Base-by-base conservation (phyloP, 2,797 vertebrate genomes). In the Anisognathus igniventris region DNA sequence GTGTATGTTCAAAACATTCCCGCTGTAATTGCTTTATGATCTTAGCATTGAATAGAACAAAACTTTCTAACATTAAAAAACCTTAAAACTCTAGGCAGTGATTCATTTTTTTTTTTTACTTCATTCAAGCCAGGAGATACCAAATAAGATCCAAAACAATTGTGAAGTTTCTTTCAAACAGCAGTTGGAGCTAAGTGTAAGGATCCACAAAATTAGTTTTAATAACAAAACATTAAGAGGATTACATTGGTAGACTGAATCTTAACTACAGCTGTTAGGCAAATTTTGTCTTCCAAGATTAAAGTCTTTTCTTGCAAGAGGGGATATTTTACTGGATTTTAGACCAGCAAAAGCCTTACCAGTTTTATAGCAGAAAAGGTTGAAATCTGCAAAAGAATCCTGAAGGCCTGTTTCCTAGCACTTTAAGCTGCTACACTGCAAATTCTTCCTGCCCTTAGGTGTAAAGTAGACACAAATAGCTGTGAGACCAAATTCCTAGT, bases 201-300 rank as follows among this genome's bases (percentile, higher is more conserved):
- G 35, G 18, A 60, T 45, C 7, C 23, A 42, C 19, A 76, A 37
- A 77, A 61, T 8, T 19, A 65, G 23, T 61, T 88, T 31, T 31
- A 75, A 10, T 65, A 68, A 20, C 5, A 44, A 51, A 51, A 13
- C 18, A 24, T 30, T 66, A 12, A 25, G 7, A 33, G 14, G 48
- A 15, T 40, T 40, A 10, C 0, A 2, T 45, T 31, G 10, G 6
- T 66, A 39, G 21, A 20, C 23, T 24, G 3, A 48, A 18, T 33
- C 10, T 66, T 83, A 37, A 23, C 21, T 57, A 4, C 2, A 60
- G 3, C 33, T 71, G 22, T 56, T 81, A 31, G 5, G 15, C 2
- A 53, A 9, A 39, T 74, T 23, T 44, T 68, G 17, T 37, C 27
- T 92, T 86, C 50, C 9, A 28, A n/a, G 15, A 39, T 72, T 4